Evolutionary conservation across 1,140 invertebrate species (phyloP), one percentile per base, ranked within the genome.

Genomic region (Conus betulinus): DNA sequence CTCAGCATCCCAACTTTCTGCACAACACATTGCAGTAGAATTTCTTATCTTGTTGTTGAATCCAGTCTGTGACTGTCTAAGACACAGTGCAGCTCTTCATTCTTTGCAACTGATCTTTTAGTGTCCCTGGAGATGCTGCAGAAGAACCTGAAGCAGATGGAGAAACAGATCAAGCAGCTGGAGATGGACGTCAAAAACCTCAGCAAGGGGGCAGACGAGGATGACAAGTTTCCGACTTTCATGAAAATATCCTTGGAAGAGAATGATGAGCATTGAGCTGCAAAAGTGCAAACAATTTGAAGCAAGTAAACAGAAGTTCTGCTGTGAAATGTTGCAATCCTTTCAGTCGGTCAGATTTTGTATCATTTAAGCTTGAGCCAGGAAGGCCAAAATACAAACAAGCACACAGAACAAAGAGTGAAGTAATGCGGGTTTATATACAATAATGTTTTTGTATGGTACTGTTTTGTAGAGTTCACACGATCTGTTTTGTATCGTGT

Each of bases 61-160:
- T 39, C 39, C 39, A 39, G 39, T 39, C 39, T 39, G 39, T 39
- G 39, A 39, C 39, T 39, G 39, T 39, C 39, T 39, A 39, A 39
- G 0, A 25, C 17, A 74, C 67, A 74, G 67, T 39, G 39, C 39
- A 39, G 39, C 39, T 1, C 39, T 39, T 39, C 39, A 39, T 63
- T 71, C 57, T 71, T 15, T 85, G 84, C n/a, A 10, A 25, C 3
- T 67, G 57, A 63, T 89, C 51, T 57, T 89, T 27, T 97, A 78
- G 98, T 99, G 0, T 98, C 98, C 0, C 96, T 98, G 91, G 98
- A 99, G 91, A 97, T 97, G 85, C 96, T 99, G 83, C 97, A 98
- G 92, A 98, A 98, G 93, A 97, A 97, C 1, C 95, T 99, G 83
- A 96, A 97, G 87, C 97, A 97, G 94, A 99, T 99, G 97, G 98